phyloP scores from a whole-genome alignment of 2,888 invertebrate species.

The Eupithecia abbreviata region DNA sequence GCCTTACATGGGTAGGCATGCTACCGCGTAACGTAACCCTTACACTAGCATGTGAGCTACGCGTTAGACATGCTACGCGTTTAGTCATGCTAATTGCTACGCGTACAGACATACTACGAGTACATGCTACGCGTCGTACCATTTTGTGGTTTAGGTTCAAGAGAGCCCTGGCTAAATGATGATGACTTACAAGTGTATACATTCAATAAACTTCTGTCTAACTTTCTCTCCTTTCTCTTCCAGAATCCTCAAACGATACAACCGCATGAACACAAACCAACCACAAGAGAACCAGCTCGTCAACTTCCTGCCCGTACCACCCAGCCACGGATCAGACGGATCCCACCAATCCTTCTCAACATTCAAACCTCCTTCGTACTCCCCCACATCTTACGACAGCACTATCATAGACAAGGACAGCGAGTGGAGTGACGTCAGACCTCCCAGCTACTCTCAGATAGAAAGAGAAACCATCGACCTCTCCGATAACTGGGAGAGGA shows the following conservation, averaged over 20 bases:
- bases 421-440: conserved; percentile 83
- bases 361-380: conserved; percentile 80
- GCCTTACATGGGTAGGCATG: not conserved
- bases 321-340: conserved; percentile 73
- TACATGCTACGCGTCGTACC: not conserved
- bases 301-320: conserved; percentile 88
- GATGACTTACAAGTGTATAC: not conserved
- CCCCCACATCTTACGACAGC: conserved; percentile 80
- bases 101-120: not conserved
- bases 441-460: conserved; percentile 79
- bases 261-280: conserved; percentile 79
- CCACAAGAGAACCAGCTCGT: conserved; percentile 90
- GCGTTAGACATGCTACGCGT: not conserved
- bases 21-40: not conserved
- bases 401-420: conserved; percentile 71
- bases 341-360: conserved; percentile 80
- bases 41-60: not conserved
- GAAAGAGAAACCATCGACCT: conserved; percentile 74
- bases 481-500: conserved; percentile 79
- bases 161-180: not conserved
- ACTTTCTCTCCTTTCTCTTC: conserved; percentile 21
- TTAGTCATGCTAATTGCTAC: not conserved
- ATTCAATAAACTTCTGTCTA: not conserved
- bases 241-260: conserved; percentile 87
- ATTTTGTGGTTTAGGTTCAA: not conserved